Evolutionary conservation across 1,140 invertebrate species (phyloP).

Genomic region (Manduca sexta): DNA sequence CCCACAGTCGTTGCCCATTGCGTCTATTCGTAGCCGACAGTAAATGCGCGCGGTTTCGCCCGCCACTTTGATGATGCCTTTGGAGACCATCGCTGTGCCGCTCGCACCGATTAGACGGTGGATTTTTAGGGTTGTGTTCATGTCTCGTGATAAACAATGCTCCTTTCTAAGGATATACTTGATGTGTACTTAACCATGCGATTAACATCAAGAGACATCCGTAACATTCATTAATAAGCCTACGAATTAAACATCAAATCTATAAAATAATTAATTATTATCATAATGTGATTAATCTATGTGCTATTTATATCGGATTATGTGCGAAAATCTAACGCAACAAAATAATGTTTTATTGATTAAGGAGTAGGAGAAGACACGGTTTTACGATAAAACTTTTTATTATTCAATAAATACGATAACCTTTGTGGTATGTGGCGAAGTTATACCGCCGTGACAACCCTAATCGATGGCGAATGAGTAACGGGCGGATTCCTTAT

Average conservation of each 20-base stretch:
- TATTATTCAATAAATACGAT: too few species aligned
- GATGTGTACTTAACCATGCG: too few species aligned
- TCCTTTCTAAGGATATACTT: too few species aligned
- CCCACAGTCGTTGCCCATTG: constrained; percentile 2
- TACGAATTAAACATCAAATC: too few species aligned
- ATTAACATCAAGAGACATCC: too few species aligned
- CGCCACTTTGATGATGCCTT: constrained; percentile 23
- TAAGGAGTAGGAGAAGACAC: background rate
- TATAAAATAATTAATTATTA: too few species aligned
- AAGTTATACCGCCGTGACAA: constrained; percentile 8
- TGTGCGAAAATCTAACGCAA: background rate
- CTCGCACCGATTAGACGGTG: constrained; percentile 19
- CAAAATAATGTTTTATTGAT: background rate
- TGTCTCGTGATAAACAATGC: too few species aligned
- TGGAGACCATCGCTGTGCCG: constrained; percentile 14
- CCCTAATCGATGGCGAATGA: constrained; percentile 39
- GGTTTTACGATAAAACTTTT: too few species aligned
- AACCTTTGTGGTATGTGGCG: too few species aligned
- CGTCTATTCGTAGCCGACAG: background rate
- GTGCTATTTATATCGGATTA: background rate
- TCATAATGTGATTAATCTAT: background rate
- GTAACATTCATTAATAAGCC: too few species aligned
- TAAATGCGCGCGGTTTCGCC: constrained; percentile 8
- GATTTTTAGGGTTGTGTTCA: constrained; percentile 18
- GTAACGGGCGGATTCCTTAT: constrained; percentile 57